Base-by-base conservation (phyloP, 2,888 invertebrate species). In the Sacculina carcini region DNA sequence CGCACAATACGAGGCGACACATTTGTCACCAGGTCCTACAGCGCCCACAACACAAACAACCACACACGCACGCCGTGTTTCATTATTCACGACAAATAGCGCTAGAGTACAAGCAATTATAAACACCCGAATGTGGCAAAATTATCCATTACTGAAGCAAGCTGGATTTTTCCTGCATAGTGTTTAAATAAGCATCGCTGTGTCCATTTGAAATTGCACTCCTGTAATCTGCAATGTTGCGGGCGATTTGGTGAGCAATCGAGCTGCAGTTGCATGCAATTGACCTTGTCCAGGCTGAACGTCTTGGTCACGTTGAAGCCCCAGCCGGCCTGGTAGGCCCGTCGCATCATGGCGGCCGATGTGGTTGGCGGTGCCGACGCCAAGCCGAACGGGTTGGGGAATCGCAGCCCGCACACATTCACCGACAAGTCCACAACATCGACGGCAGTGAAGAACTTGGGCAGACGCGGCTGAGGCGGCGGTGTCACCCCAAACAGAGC, bases 281-380 rank as follows among this genome's bases (percentile, higher is more conserved):
- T 58, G 65, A 84, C 86, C 73, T 98, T 96, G 64, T 92, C 85
- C 16, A 98, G 69, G 3, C 79, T 74, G 64, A 87, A 98, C 0
- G 96, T 98, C 69, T 98, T 98, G 0, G 96, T 98, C 2, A 98
- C 81, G n/a, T 78, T 85, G 63, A 87, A 98, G 1, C 79, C 84
- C 98, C 98, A 98, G 1, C 96, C 96, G 58, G 86, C 84, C 64
- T 89, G 78, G 64, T 96, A 98, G 16, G 84, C 81, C 55, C 96
- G 71, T 5, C 96, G 71, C 47, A 96, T 90, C 94, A 98, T 98
- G 0, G 89, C 77, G 3, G 84, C 75, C 53, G 80, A 79, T 2
- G 96, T 98, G 6, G 90, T 85, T 3, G 96, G 96, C 1, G 94
- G 89, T 0, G 98, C 96, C 50, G 90, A 92, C 3, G 96, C 98